These are phyloP conservation scores for Odontocerum albicorne DNA, from an alignment of 2,888 invertebrate genomes.

Conservation along the genomic window DNA sequence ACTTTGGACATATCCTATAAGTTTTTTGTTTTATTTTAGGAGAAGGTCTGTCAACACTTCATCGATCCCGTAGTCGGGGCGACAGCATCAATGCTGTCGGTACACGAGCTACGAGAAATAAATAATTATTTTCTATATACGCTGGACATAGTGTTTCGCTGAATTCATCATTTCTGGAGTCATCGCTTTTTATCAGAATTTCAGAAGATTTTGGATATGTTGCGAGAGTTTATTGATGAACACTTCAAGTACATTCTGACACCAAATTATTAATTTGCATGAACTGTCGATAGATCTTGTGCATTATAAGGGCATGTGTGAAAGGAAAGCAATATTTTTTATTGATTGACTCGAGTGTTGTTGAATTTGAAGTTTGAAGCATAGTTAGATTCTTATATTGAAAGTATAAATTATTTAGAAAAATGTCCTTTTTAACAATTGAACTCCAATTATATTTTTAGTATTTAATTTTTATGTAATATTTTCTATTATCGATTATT, in stretches of 20 bases:
- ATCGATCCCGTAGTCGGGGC: conserved; percentile 79
- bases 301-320: neutral
- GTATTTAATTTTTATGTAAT: too few relatives aligned
- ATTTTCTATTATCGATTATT: too few relatives aligned
- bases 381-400: neutral
- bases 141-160: neutral
- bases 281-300: neutral
- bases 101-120: conserved; percentile 56
- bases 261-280: conserved; percentile 9
- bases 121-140: conserved; percentile 41
- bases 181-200: neutral
- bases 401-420: too few relatives aligned
- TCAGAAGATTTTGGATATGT: neutral
- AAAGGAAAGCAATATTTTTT: neutral
- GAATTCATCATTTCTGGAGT: neutral
- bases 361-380: neutral
- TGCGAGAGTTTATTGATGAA: conserved; percentile 5
- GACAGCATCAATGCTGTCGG: conserved; percentile 77
- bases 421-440: too few relatives aligned
- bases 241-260: neutral
- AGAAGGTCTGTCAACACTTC: conserved; percentile 68
- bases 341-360: neutral
- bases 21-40: conserved; percentile 47
- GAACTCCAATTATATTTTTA: too few relatives aligned
- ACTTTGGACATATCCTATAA: too few relatives aligned